phyloP scores from a whole-genome alignment of 2,888 invertebrate genomes.

The Ligdia adustata region DNA sequence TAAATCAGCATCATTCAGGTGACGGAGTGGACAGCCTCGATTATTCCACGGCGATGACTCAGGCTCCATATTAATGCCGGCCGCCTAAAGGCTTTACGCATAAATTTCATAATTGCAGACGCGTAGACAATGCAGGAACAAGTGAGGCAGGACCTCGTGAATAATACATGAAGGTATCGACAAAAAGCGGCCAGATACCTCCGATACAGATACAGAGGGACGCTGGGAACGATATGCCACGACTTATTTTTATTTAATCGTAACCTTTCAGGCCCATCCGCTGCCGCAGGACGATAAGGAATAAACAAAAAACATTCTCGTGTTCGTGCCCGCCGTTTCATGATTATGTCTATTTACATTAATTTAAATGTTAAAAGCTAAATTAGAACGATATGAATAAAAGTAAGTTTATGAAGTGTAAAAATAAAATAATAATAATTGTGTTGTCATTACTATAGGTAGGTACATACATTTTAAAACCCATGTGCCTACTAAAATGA shows the following conservation, averaged over 20 bases:
- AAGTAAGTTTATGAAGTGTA: too few species aligned
- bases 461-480: too few species aligned
- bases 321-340: conserved; percentile 45
- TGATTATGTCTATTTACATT: conserved; percentile 44
- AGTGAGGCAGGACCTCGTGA: conserved; percentile 69
- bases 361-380: neutral
- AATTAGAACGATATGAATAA: too few species aligned
- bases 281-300: conserved; percentile 47
- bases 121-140: conserved; percentile 78
- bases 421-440: too few species aligned
- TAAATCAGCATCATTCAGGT: conserved; percentile 75
- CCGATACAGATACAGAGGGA: conserved; percentile 54
- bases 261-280: conserved; percentile 59
- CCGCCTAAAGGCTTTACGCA: conserved; percentile 75
- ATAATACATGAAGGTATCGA: conserved; percentile 63
- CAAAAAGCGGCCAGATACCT: conserved; percentile 61
- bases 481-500: too few species aligned
- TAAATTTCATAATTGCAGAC: conserved; percentile 78
- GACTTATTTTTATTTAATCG: conserved; percentile 62
- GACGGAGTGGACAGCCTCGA: conserved; percentile 73
- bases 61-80: conserved; percentile 59
- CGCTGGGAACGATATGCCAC: conserved; percentile 52
- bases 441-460: too few species aligned
- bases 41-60: conserved; percentile 63
- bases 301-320: conserved; percentile 45